phyloP scores from a whole-genome alignment of 2,797 vertebrate genomes.

The Cichlasoma orientale region DNA sequence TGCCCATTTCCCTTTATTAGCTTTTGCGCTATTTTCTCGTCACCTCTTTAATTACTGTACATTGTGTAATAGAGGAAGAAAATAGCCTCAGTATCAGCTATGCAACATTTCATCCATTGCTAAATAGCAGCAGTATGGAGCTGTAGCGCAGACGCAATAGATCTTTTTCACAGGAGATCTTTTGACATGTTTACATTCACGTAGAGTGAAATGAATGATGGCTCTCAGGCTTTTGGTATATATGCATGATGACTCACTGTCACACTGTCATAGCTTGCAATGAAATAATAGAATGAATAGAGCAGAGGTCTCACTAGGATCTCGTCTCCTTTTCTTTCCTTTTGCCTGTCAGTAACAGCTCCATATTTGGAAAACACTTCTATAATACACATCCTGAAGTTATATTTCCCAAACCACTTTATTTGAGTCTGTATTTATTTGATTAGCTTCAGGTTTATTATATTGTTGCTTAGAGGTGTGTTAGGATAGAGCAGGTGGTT shows the following conservation, averaged over 20 bases:
- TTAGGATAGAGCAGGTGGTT: conserved; percentile 37
- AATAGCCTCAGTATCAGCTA: background rate
- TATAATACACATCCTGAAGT: background rate
- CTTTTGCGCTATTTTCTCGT: background rate
- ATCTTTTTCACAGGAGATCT: background rate
- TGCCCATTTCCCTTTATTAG: background rate
- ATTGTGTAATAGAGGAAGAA: background rate
- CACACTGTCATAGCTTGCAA: background rate
- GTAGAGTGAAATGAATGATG: conserved; percentile 2
- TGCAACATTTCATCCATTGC: background rate
- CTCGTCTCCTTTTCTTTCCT: background rate
- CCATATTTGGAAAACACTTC: background rate
- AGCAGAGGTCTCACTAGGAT: background rate
- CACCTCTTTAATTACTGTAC: background rate
- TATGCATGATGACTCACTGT: background rate
- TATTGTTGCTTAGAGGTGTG: conserved; percentile 10
- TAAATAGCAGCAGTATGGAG: background rate
- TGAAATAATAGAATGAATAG: background rate
- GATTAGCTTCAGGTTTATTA: conserved; percentile 1
- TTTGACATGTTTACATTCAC: background rate
- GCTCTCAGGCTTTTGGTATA: background rate
- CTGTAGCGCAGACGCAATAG: background rate
- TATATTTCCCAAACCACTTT: background rate
- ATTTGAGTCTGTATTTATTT: conserved; percentile 8
- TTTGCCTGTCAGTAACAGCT: background rate